phyloP scores from a whole-genome alignment of 1,140 invertebrate genomes.

The Druon quercuslanigerum region DNA sequence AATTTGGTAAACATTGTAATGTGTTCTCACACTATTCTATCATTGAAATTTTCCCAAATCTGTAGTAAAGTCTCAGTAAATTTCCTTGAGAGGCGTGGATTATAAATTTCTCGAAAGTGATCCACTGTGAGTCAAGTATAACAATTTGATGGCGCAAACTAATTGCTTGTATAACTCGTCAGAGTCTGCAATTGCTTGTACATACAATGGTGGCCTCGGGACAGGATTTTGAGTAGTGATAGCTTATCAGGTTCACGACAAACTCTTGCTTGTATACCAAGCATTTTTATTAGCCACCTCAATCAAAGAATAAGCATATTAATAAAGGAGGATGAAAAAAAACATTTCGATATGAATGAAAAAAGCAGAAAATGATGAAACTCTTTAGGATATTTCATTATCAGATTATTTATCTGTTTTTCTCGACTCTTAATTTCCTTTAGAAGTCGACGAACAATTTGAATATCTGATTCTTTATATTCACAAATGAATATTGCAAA shows the following conservation, averaged over 20 bases:
- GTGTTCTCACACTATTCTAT: too few species aligned
- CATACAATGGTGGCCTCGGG: neutral
- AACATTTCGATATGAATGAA: neutral
- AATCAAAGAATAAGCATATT: neutral
- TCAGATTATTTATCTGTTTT: too few species aligned
- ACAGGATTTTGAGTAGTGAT: slow-evolving; percentile 1
- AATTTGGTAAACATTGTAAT: too few species aligned
- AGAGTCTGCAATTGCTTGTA: neutral
- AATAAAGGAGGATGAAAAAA: neutral
- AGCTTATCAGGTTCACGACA: slow-evolving; percentile 2
- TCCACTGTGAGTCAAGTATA: neutral
- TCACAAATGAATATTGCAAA: too few species aligned
- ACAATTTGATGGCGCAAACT: neutral
- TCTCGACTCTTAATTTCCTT: too few species aligned
- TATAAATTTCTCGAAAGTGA: neutral
- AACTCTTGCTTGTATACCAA: neutral
- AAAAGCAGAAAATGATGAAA: too few species aligned
- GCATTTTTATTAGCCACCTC: neutral
- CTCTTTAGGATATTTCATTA: too few species aligned
- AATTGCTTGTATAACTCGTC: neutral
- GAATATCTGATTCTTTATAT: too few species aligned
- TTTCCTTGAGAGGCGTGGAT: too few species aligned
- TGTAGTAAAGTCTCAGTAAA: too few species aligned
- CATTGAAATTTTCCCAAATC: too few species aligned
- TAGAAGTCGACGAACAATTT: too few species aligned